A percentile compares a stretch with the other conserved stretches of the same genome.
Conservation (phyloP, 2,888 invertebrate species). For the Heliconius ismenius region DNA sequence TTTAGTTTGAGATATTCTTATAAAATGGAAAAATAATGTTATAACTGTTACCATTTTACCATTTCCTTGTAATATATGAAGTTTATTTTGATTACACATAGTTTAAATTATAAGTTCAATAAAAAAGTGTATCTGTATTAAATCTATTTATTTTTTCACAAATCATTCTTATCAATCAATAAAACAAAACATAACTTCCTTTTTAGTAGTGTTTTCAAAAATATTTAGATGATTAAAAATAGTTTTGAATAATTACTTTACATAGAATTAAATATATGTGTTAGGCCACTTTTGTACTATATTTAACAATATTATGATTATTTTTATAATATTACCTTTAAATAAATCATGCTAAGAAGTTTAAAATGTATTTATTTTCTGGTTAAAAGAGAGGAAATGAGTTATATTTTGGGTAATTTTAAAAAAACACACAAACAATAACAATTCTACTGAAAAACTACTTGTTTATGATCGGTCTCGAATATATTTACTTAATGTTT, state of each 20-base stretch:
- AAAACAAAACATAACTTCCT: neutral
- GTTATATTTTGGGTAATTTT: neutral
- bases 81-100: neutral
- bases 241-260: too few species aligned
- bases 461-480: neutral
- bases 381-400: neutral
- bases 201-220: neutral
- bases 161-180: neutral
- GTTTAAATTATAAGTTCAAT: neutral
- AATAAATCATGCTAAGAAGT: neutral
- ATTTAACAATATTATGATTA: neutral
- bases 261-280: neutral
- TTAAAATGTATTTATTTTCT: neutral
- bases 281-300: neutral
- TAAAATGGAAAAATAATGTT: too few species aligned
- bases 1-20: too few species aligned
- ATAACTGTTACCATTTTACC: too few species aligned
- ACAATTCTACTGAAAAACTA: neutral
- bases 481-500: neutral
- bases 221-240: neutral
- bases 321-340: neutral
- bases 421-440: neutral
- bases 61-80: too few species aligned
- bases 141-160: neutral
- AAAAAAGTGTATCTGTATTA: too few species aligned